Percentiles rank a stretch among this genome's conserved stretches.
Conservation (phyloP, 2,888 invertebrate genomes). For the Pachymerium ferrugineum region DNA sequence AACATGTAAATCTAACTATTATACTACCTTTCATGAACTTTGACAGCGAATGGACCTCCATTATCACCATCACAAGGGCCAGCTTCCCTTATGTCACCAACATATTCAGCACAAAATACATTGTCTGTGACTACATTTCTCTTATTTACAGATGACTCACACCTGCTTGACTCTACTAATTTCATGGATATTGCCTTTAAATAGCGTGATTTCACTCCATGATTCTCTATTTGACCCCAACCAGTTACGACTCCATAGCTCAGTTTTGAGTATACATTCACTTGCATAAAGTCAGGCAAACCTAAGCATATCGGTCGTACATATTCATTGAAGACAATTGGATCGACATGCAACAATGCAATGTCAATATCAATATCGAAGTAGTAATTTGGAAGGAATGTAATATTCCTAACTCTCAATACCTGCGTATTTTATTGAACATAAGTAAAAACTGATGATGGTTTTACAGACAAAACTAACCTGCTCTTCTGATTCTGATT, state of each 20-base stretch:
- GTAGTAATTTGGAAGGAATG: not conserved
- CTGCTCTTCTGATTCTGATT: conserved; percentile 38
- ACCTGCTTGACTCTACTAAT: conserved; percentile 38
- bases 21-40: too few species aligned
- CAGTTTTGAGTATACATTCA: too few species aligned
- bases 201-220: conserved; percentile 38
- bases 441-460: conserved; percentile 38
- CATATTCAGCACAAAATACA: conserved; percentile 42
- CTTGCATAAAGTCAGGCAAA: too few species aligned
- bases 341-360: not conserved
- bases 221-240: too few species aligned
- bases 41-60: conserved; percentile 42
- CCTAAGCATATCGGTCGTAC: too few species aligned
- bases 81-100: conserved; percentile 39
- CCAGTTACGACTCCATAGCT: too few species aligned
- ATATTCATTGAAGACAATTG: too few species aligned
- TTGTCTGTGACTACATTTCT: conserved; percentile 39
- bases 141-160: conserved; percentile 39
- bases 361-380: not conserved
- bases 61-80: conserved; percentile 42
- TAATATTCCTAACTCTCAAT: not conserved
- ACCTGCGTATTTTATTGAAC: too few species aligned
- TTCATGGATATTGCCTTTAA: conserved; percentile 40
- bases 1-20: too few species aligned
- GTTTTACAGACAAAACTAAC: conserved; percentile 38